Percentiles rank a stretch among this genome's conserved stretches.
These are phyloP conservation scores for Stomorhina lunata DNA, from an alignment of 2,888 invertebrate genomes.

Conservation along the genomic window DNA sequence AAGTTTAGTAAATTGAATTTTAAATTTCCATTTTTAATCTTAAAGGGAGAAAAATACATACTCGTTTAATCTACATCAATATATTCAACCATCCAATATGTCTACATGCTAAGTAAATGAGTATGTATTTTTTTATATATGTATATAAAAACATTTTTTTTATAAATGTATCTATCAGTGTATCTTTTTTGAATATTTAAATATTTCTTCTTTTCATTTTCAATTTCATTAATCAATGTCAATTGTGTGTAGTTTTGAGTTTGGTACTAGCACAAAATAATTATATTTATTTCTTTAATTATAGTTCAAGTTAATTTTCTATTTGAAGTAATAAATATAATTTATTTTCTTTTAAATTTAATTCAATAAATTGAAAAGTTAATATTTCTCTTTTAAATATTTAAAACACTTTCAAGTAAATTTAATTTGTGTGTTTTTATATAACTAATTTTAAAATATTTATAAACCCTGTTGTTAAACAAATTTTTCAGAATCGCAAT, in stretches of 20 bases:
- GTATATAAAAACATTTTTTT: background rate
- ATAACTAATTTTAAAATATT: too few species aligned
- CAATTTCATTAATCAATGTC: slow-evolving; percentile 78
- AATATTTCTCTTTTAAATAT: background rate
- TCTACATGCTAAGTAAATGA: too few species aligned
- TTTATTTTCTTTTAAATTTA: background rate
- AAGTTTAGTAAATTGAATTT: slow-evolving; percentile 50
- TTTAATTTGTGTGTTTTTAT: too few species aligned
- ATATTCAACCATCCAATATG: background rate
- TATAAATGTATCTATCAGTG: background rate
- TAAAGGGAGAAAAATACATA: slow-evolving; percentile 33
- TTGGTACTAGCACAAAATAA: slow-evolving; percentile 24
- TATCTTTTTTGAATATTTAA: background rate
- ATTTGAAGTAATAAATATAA: background rate
- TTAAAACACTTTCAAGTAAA: background rate
- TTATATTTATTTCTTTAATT: slow-evolving; percentile 43
- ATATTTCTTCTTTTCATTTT: slow-evolving; percentile 69
- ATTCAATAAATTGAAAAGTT: background rate
- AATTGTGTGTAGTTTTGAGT: slow-evolving; percentile 67
- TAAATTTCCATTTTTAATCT: slow-evolving; percentile 50
- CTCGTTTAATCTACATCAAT: background rate
- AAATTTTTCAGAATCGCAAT: too few species aligned
- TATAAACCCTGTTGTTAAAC: too few species aligned
- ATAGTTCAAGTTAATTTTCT: slow-evolving; percentile 30
- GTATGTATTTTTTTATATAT: background rate